These are phyloP conservation scores for Platycheirus rosarum DNA, from an alignment of 2,888 invertebrate genomes.

Conservation along the genomic window DNA sequence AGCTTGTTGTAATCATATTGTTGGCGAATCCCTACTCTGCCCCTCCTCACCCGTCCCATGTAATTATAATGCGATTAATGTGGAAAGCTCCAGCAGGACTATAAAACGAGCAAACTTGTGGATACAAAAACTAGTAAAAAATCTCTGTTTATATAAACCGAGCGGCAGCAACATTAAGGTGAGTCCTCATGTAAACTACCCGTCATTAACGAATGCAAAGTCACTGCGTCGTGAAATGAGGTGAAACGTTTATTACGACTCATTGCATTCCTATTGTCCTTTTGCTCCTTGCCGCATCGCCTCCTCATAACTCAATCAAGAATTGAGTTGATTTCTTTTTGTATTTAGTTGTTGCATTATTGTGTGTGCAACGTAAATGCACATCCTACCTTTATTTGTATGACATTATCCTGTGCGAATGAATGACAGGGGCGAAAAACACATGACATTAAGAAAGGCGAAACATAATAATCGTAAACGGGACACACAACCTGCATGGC, in stretches of 20 bases:
- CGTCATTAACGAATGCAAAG: conserved; percentile 49
- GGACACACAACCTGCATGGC: conserved; percentile 25
- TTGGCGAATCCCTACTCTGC: no score
- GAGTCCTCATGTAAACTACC: conserved; percentile 54
- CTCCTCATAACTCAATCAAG: not conserved
- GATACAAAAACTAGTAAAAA: conserved; percentile 27
- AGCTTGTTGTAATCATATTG: conserved; percentile 62
- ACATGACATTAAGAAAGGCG: conserved; percentile 41
- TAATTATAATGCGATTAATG: conserved; percentile 73
- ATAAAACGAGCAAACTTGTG: conserved; percentile 21
- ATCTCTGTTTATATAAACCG: conserved; percentile 16
- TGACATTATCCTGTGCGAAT: conserved; percentile 26
- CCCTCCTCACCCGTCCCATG: conserved; percentile 44
- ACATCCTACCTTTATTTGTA: conserved; percentile 29
- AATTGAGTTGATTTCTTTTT: conserved; percentile 14
- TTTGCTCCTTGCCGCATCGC: no score
- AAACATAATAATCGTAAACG: conserved; percentile 37
- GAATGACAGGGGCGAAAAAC: conserved; percentile 50
- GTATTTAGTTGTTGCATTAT: no score
- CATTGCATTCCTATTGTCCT: conserved; percentile 64
- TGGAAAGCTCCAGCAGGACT: conserved; percentile 24
- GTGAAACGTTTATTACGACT: conserved; percentile 59
- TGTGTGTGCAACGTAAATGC: no score
- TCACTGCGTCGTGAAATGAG: conserved; percentile 48
- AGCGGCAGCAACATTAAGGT: conserved; percentile 32